Percentiles rank a stretch among this genome's conserved stretches.
phyloP scores from a whole-genome alignment of 2,888 invertebrate species.

The Autographa pulchrina region DNA sequence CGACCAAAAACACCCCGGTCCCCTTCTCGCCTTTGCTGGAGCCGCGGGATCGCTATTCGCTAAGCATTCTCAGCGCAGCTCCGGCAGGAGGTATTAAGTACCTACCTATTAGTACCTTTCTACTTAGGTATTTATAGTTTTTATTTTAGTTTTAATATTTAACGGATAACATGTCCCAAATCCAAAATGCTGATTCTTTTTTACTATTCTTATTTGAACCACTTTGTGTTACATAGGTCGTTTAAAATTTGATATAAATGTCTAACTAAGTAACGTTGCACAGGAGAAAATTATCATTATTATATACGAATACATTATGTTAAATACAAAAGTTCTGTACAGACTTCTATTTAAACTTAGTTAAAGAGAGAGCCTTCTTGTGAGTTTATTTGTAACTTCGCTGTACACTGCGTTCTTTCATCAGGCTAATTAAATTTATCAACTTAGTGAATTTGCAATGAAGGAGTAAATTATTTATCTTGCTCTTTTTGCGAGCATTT shows the following conservation, averaged over 20 bases:
- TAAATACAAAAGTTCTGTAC: background rate
- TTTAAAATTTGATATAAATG: background rate
- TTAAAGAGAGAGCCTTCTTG: background rate
- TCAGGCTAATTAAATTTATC: slow-evolving; percentile 5
- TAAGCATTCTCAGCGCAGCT: too few species aligned
- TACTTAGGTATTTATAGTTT: background rate
- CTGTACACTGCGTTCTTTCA: background rate
- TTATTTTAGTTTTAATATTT: too few species aligned
- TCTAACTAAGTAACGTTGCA: background rate
- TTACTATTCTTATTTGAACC: too few species aligned
- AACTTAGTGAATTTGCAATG: slow-evolving; percentile 6
- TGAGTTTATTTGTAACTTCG: background rate
- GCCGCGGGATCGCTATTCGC: too few species aligned
- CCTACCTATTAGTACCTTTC: too few species aligned
- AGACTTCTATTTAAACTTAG: background rate
- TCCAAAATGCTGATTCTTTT: too few species aligned
- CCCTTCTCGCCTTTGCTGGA: too few species aligned
- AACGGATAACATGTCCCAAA: background rate
- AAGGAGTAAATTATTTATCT: background rate
- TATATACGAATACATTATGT: background rate
- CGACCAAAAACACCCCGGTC: too few species aligned
- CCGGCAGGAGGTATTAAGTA: too few species aligned
- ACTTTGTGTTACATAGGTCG: too few species aligned
- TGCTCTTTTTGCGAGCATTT: background rate
- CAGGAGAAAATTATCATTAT: background rate